Base-by-base conservation (phyloP, 64 coral and sea anemone species). In the Catalaphyllia jardinei region DNA sequence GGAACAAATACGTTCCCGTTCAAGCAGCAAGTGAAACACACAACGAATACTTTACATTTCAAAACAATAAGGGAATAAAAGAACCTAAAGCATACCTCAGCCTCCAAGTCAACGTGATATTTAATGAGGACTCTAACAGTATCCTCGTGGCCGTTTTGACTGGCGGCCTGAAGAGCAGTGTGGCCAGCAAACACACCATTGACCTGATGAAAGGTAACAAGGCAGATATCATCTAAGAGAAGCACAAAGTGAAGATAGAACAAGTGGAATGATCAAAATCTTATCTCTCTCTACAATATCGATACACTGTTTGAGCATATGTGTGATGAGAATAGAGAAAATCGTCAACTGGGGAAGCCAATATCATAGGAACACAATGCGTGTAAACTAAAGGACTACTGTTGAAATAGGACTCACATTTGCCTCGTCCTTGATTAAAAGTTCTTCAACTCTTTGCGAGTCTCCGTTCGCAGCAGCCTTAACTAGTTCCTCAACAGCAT, bases 101-200 rank as follows among this genome's bases (percentile, higher is more conserved):
- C 88, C 62, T 99, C 97, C 55, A 99, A 63, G 79, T 99, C 91
- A 52, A 86, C 93, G 87, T 93, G 75, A 55, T 88, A 31, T 76
- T 88, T 86, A 60, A 99, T 79, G 18, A 99, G 93, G 27, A 89
- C 87, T 67, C 91, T 73, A n/a, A 99, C 93, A 35, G 95, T 92
- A 12, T 95, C 97, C 29, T 95, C 84, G 12, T 99, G 97, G 29
- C 97, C 97, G 82, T 99, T 99, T 57, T 99, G 97, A 67, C 97
- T 95, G 3, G 96, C 96, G 31, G 96, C 96, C 83, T 98, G 96
- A 19, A 98, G 83, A 52, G 96, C 96, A 0, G 96, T 98, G 71
- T 98, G 96, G 31, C 96, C 96, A 79, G 96, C 94, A 88, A 98
- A 98, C 8, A 92, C 93, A 76, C 96, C 93, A 95, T 98, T 91